Evolutionary conservation across 1,140 invertebrate species (phyloP).

Genomic region (Homalodisca vitripennis): DNA sequence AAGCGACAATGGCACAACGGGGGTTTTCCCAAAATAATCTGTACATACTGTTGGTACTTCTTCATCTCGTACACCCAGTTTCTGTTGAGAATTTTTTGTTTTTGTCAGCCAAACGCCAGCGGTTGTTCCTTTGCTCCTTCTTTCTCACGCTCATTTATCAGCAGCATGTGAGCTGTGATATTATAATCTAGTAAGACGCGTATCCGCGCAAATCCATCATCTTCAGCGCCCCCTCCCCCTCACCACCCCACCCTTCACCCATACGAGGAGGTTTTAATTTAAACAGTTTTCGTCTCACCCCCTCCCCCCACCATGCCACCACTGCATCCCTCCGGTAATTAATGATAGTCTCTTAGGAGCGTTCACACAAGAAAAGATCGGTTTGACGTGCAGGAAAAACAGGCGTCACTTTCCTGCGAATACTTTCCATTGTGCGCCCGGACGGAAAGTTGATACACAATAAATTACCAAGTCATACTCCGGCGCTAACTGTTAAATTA

Average conservation of each 20-base stretch:
- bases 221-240: not conserved
- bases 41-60: too few species aligned
- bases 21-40: too few species aligned
- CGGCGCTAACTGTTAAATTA: too few species aligned
- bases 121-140: too few species aligned
- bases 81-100: too few species aligned
- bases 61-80: too few species aligned
- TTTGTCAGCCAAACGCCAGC: too few species aligned
- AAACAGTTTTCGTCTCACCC: not conserved
- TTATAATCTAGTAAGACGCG: not conserved
- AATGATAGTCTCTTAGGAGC: conserved; percentile 1
- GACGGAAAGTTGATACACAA: too few species aligned
- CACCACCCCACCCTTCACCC: not conserved
- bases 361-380: not conserved
- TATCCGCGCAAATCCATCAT: not conserved
- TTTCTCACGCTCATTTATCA: not conserved
- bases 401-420: not conserved
- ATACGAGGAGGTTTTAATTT: not conserved
- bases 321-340: not conserved
- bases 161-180: not conserved
- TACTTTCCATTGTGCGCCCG: not conserved
- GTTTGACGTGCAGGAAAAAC: not conserved
- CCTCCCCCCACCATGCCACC: not conserved
- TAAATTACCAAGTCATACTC: too few species aligned
- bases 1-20: too few species aligned